phyloP scores from a whole-genome alignment of 2,797 vertebrate genomes.

The Dendrocincla fuliginosa region DNA sequence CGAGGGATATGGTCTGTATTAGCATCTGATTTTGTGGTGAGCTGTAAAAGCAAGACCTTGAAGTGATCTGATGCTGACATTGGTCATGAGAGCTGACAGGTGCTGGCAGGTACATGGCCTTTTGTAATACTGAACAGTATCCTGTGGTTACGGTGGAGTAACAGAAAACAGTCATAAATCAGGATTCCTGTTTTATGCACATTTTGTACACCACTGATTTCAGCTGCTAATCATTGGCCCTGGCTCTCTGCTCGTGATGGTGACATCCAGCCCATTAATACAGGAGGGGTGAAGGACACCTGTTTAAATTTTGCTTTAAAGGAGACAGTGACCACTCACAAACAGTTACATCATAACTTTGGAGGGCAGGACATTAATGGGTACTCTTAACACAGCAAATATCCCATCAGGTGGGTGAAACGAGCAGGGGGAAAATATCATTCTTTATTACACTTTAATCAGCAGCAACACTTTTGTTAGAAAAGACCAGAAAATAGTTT shows the following conservation, averaged over 20 bases:
- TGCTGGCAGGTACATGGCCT: neutral
- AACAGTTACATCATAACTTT: rapidly evolving
- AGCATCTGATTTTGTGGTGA: neutral
- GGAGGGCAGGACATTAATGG: neutral
- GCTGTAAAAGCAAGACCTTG: neutral
- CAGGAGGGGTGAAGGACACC: neutral
- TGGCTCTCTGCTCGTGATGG: neutral
- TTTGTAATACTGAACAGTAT: neutral
- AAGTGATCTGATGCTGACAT: neutral
- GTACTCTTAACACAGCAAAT: neutral
- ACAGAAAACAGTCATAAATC: neutral
- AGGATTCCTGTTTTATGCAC: neutral
- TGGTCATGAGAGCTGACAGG: neutral
- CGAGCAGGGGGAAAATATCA: neutral
- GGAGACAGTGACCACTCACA: neutral
- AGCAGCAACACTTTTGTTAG: rapidly evolving
- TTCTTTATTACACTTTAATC: neutral
- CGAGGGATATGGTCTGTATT: neutral
- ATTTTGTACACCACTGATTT: neutral
- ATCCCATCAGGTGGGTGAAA: neutral
- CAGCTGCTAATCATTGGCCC: neutral
- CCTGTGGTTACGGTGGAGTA: neutral
- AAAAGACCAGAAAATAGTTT: neutral
- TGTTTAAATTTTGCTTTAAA: neutral
- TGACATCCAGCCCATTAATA: neutral